These are phyloP conservation scores for zebrafish (Danio rerio) DNA, from an alignment of 2,113 vertebrate genomes.

Conservation along the genomic window DNA sequence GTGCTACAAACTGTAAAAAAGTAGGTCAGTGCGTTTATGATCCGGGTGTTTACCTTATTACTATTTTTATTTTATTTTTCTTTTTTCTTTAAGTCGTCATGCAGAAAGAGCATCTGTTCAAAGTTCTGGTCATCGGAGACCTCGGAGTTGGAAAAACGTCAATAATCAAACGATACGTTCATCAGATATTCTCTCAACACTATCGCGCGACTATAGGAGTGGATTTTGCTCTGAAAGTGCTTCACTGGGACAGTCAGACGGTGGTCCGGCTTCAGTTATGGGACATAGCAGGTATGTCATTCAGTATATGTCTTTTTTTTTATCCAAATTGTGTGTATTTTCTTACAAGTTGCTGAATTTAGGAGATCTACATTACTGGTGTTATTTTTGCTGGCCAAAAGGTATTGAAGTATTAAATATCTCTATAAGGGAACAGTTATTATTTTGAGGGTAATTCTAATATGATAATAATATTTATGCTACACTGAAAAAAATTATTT, in stretches of 20 bases:
- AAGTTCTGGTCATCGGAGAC: conserved; percentile 81
- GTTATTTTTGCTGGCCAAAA: background rate
- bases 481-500: no score
- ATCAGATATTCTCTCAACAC: conserved; percentile 81
- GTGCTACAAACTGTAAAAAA: conserved; percentile 15
- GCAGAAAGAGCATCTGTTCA: conserved; percentile 79
- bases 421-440: background rate
- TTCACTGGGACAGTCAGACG: conserved; percentile 75
- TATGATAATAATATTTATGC: background rate
- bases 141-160: conserved; percentile 82
- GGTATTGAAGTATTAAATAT: background rate
- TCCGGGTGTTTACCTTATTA: background rate
- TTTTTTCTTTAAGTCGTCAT: conserved; percentile 45
- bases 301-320: background rate
- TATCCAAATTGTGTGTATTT: background rate
- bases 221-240: conserved; percentile 81
- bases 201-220: conserved; percentile 83
- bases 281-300: conserved; percentile 79
- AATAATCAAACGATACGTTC: conserved; percentile 81
- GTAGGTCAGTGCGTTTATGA: conserved; percentile 12
- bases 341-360: background rate
- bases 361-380: background rate
- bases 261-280: conserved; percentile 80
- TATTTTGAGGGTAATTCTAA: background rate
- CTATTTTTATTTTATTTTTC: background rate